Evolutionary conservation across 2,888 invertebrate genomes (phyloP).

Genomic region (Petrolisthes cinctipes): DNA sequence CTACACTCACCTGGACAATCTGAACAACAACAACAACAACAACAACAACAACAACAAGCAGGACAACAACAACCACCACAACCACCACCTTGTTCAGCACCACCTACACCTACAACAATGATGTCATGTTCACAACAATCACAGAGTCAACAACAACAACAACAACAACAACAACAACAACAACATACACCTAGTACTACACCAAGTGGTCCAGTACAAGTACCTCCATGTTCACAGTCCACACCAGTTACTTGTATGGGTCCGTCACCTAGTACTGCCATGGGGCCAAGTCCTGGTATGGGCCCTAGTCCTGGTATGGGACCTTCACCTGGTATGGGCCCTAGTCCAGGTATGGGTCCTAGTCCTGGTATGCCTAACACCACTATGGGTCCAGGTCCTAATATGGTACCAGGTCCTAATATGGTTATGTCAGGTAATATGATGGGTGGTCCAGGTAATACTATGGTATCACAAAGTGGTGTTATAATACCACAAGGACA

Average conservation of each 20-base stretch:
- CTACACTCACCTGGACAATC: slow-evolving; percentile 65
- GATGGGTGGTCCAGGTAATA: slow-evolving; percentile 68
- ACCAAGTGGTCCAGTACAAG: slow-evolving; percentile 34
- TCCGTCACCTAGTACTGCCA: slow-evolving; percentile 60
- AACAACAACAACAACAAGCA: slow-evolving; percentile 23
- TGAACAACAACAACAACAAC: slow-evolving; percentile 26
- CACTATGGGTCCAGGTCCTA: slow-evolving; percentile 65
- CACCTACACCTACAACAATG: slow-evolving; percentile 31
- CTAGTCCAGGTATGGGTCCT: slow-evolving; percentile 80
- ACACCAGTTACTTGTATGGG: slow-evolving; percentile 64
- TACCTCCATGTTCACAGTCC: slow-evolving; percentile 59
- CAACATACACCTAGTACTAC: slow-evolving; percentile 15
- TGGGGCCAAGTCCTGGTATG: slow-evolving; percentile 62
- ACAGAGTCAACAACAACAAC: slow-evolving; percentile 49
- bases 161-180: slow-evolving; percentile 39
- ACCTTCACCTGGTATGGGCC: slow-evolving; percentile 66
- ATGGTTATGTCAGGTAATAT: slow-evolving; percentile 66
- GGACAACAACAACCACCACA: slow-evolving; percentile 13
- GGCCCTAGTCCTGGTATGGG: slow-evolving; percentile 67
- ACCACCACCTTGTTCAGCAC: slow-evolving; percentile 42
- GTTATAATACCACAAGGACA: slow-evolving; percentile 65
- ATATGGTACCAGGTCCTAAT: slow-evolving; percentile 66
- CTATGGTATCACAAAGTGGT: slow-evolving; percentile 66
- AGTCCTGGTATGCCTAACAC: slow-evolving; percentile 56
- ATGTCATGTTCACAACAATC: slow-evolving; percentile 48